Evolutionary conservation across 2,113 vertebrate species (phyloP).

Genomic region (Tragelaphus buxtoni): DNA sequence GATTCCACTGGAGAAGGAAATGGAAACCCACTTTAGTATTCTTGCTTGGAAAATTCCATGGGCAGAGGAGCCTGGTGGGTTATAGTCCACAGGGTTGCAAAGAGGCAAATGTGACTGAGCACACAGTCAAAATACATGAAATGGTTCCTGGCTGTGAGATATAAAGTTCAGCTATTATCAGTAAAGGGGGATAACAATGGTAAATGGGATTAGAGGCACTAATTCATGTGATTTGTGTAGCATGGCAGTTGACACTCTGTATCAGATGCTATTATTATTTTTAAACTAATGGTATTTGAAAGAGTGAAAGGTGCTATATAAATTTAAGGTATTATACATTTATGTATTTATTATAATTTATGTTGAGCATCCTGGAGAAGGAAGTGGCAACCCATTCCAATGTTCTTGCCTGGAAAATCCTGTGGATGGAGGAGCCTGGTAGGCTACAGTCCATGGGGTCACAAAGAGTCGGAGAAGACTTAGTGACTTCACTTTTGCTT

Average conservation of each 20-base stretch:
- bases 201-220: not conserved
- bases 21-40: not conserved
- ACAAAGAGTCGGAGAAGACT: no score
- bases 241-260: not conserved
- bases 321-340: not conserved
- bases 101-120: not conserved
- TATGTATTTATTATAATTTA: slow-evolving; percentile 9
- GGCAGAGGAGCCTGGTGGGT: not conserved
- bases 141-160: not conserved
- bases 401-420: no score
- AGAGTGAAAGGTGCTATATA: not conserved
- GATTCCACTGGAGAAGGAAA: not conserved
- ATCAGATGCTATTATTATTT: not conserved
- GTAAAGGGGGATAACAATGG: not conserved
- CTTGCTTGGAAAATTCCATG: not conserved
- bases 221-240: not conserved
- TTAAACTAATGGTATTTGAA: not conserved
- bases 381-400: no score
- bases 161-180: not conserved
- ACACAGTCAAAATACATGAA: not conserved
- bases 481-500: no score
- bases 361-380: not conserved
- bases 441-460: no score
- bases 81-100: not conserved
- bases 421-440: no score